A percentile compares a stretch with the other conserved stretches of the same genome.
These are phyloP conservation scores for Apus apus DNA, from an alignment of 2,113 vertebrate genomes.

Conservation along the genomic window DNA sequence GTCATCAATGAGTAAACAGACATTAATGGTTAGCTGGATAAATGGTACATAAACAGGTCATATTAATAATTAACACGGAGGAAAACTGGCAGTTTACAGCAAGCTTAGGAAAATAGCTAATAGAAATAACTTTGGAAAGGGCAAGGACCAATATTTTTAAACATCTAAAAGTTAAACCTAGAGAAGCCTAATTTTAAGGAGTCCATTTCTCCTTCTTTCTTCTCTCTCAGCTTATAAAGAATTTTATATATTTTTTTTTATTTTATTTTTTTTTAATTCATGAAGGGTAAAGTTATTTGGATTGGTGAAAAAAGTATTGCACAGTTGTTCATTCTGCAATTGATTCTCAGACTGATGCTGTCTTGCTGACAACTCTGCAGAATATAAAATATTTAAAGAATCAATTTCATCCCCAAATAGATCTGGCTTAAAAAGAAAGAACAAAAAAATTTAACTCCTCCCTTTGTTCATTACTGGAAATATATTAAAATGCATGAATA, in stretches of 20 bases:
- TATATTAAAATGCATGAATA: slow-evolving; percentile 11
- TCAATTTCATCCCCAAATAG: slow-evolving; percentile 1
- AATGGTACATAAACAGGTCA: slow-evolving; percentile 92
- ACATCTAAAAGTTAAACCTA: slow-evolving; percentile 77
- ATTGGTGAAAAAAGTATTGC: neutral
- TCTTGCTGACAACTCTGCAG: neutral
- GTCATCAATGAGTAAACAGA: slow-evolving; percentile 97
- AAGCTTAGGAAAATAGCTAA: slow-evolving; percentile 73
- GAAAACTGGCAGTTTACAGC: slow-evolving; percentile 66
- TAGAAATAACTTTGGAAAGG: slow-evolving; percentile 76
- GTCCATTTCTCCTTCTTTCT: neutral
- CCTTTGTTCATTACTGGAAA: neutral
- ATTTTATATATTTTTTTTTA: neutral
- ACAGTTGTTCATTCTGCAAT: slow-evolving; percentile 6
- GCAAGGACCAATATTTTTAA: slow-evolving; percentile 76
- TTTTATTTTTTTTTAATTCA: slow-evolving; percentile 10
- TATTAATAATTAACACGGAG: slow-evolving; percentile 96
- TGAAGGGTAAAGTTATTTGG: neutral
- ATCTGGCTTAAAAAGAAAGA: neutral
- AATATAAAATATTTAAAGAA: slow-evolving; percentile 27
- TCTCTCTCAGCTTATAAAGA: neutral
- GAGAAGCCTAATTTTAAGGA: slow-evolving; percentile 59
- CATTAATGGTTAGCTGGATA: slow-evolving; percentile 99
- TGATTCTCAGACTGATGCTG: neutral
- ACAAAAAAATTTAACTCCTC: neutral